Evolutionary conservation across 2,888 invertebrate species (phyloP).

Genomic region (Hirudinaria manillensis): DNA sequence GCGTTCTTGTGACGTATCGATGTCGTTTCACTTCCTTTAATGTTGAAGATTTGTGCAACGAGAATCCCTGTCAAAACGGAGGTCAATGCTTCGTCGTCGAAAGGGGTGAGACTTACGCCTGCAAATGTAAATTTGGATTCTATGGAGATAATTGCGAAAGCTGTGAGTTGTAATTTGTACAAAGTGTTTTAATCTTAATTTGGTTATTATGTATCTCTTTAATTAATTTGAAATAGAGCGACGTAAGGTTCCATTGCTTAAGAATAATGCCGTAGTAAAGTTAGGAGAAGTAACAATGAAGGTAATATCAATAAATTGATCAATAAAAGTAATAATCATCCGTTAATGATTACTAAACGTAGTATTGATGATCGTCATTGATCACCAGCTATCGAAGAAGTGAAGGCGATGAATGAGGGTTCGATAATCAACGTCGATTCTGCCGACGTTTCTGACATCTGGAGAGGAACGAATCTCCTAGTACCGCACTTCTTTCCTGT

Average conservation of each 20-base stretch:
- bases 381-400: constrained; percentile 1
- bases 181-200: background rate
- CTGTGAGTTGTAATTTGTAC: background rate
- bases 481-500: constrained; percentile 16
- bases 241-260: no score
- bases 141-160: constrained; percentile 27
- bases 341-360: no score
- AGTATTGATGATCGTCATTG: no score
- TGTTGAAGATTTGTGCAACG: constrained; percentile 8
- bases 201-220: background rate
- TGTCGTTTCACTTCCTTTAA: no score
- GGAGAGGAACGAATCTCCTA: background rate
- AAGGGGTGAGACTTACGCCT: background rate
- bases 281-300: no score
- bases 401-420: background rate
- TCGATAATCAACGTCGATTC: background rate
- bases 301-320: no score
- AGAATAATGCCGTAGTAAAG: no score
- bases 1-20: background rate
- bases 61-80: constrained; percentile 25
- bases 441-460: constrained; percentile 18
- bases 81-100: background rate
- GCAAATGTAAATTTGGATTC: constrained; percentile 15
- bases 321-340: no score
- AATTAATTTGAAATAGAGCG: no score